phyloP scores from a whole-genome alignment of 1,140 invertebrate species.

The Drosophila jambulina region DNA sequence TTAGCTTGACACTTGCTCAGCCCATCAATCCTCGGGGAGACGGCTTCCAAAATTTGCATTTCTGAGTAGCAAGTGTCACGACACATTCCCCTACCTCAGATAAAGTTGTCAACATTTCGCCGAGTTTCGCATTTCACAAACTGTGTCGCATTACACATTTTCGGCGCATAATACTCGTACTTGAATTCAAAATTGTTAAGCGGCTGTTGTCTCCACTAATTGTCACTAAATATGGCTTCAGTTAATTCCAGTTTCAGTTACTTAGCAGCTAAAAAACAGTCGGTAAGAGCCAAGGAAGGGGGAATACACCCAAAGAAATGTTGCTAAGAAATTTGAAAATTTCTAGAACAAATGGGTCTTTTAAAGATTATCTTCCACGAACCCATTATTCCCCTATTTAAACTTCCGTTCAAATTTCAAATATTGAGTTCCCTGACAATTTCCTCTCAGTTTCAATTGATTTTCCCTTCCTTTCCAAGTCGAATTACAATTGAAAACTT shows the following conservation, averaged over 20 bases:
- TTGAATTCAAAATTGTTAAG: slow-evolving; percentile 23
- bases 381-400: not conserved
- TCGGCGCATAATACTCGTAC: slow-evolving; percentile 19
- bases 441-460: not conserved
- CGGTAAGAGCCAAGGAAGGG: not conserved
- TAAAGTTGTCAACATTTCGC: slow-evolving; percentile 35
- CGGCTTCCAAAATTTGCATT: slow-evolving; percentile 29
- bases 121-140: slow-evolving; percentile 47
- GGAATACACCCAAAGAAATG: slow-evolving; percentile 2
- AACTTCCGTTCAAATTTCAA: not conserved
- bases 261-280: slow-evolving; percentile 21
- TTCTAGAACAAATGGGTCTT: not conserved
- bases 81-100: slow-evolving; percentile 4
- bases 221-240: slow-evolving; percentile 67
- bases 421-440: not conserved
- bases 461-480: not conserved
- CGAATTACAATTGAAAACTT: not conserved
- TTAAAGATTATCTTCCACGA: not conserved
- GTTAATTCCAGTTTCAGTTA: slow-evolving; percentile 55
- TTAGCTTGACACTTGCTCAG: slow-evolving; percentile 21
- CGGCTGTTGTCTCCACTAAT: slow-evolving; percentile 41
- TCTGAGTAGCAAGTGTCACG: slow-evolving; percentile 33
- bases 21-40: slow-evolving; percentile 9
- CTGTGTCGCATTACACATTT: slow-evolving; percentile 59
- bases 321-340: accelerated